phyloP scores from a whole-genome alignment of 2,888 invertebrate species.

The Lycaena phlaeas region DNA sequence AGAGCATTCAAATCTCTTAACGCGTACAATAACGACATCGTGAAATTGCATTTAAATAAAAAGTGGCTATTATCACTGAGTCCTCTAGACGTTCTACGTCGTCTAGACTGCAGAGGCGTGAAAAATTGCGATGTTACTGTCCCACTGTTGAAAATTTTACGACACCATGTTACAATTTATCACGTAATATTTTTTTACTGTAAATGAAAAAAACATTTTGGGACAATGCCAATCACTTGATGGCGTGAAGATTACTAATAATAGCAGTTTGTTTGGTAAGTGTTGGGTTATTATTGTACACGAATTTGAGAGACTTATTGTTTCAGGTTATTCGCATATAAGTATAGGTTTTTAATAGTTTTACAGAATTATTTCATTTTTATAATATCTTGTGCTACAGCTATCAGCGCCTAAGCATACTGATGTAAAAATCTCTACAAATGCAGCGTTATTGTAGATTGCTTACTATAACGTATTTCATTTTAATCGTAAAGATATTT shows the following conservation, averaged over 20 bases:
- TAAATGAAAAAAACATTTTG: conserved; percentile 4
- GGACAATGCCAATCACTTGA: conserved; percentile 1
- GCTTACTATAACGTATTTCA: no score
- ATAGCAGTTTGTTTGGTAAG: not conserved
- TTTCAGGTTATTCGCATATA: no score
- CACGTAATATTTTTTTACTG: not conserved
- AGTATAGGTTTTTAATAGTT: no score
- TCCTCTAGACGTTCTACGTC: conserved; percentile 12
- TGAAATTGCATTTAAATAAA: not conserved
- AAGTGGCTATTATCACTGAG: conserved; percentile 11
- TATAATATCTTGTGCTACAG: no score
- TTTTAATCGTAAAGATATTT: no score
- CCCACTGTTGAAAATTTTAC: conserved; percentile 1
- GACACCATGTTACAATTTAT: not conserved
- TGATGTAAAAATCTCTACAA: no score
- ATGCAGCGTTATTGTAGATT: no score
- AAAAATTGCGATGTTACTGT: conserved; percentile 3
- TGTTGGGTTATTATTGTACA: no score
- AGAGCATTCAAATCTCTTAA: not conserved
- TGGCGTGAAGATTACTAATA: not conserved
- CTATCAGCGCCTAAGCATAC: no score
- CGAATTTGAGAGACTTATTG: no score
- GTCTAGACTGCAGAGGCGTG: conserved; percentile 14
- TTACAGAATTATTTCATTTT: no score
- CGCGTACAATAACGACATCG: not conserved